Evolutionary conservation across 2,113 vertebrate genomes (phyloP), one percentile per base, ranked within the genome.

Genomic region (Neotoma lepida): DNA sequence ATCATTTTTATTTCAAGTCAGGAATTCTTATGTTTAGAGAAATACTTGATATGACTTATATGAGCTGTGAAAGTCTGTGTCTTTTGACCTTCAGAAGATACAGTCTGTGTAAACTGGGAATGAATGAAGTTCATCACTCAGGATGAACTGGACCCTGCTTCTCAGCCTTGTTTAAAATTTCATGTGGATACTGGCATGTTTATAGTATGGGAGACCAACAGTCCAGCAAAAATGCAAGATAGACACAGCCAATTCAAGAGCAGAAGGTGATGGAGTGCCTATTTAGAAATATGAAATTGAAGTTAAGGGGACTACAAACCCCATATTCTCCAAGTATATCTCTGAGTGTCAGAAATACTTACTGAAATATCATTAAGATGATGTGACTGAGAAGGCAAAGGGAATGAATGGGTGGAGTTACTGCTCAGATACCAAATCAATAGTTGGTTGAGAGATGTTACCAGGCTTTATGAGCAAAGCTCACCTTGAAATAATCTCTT

Each of bases 391-490:
- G 7, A 71, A 96, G 58, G 89, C 14, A 18, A 80, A 87, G 22
- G 28, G 18, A 39, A 78, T 51, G 33, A 61, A 49, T 0, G 9
- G 33, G 7, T 12, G 66, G 64, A 44, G 54, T 20, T 51, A 54
- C 73, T 93, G 80, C 49, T 93, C 49, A 80, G 74, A 44, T 9
- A 88, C 56, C 46, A n/a, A 64, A 94, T n/a, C 49, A 81, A 61
- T 13, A 51, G n/a, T 49, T 56, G 51, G 2, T 81, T 46, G 39
- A 86, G 63, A 88, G 28, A 46, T 66, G 22, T 51, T 91, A 33
- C 28, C 30, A 12, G 26, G 30, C 20, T 77, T 61, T 44, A 85
- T 28, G 17, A 76, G 33, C 30, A 66, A 73, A 91, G 24, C 10
- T 44, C 51, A 39, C 64, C 20, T n/a, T 51, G 39, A 96, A 76